These are phyloP conservation scores for Micrasema longulum DNA, from an alignment of 1,140 invertebrate genomes.

Conservation along the genomic window DNA sequence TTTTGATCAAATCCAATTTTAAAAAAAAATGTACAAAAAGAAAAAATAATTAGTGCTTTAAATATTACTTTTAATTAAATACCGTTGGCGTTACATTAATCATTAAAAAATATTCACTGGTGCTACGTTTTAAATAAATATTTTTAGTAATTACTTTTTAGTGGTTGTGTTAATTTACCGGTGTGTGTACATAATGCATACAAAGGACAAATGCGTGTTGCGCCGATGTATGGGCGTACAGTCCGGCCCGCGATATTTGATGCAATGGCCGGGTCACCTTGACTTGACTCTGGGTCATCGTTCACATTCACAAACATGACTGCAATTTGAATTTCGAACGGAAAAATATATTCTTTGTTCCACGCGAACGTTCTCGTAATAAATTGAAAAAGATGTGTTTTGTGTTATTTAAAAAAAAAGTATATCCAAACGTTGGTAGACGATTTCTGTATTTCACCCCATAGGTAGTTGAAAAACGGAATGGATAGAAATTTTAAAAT, in stretches of 20 bases:
- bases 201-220: not conserved
- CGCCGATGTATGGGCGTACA: constrained; percentile 15
- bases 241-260: constrained; percentile 25
- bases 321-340: constrained; percentile 1
- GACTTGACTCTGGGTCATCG: constrained; percentile 47
- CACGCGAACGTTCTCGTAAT: not conserved
- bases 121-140: not conserved
- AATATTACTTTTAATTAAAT: not conserved
- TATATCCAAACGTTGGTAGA: not conserved
- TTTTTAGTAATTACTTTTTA: not conserved
- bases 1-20: too few relatives aligned
- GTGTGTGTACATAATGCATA: constrained; percentile 2
- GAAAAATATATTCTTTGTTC: constrained; percentile 4
- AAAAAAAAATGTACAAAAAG: too few relatives aligned
- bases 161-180: not conserved
- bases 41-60: not conserved
- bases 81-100: not conserved
- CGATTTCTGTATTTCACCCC: not conserved
- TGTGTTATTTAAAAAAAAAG: too few relatives aligned
- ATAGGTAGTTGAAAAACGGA: too few relatives aligned
- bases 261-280: constrained; percentile 53
- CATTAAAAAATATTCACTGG: not conserved
- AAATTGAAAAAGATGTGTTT: too few relatives aligned
- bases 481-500: too few relatives aligned
- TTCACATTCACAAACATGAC: constrained; percentile 26